Percentiles rank a stretch among this genome's conserved stretches.
phyloP scores from a whole-genome alignment of 2,888 invertebrate species.

The Spatulosminthurus flaviceps region DNA sequence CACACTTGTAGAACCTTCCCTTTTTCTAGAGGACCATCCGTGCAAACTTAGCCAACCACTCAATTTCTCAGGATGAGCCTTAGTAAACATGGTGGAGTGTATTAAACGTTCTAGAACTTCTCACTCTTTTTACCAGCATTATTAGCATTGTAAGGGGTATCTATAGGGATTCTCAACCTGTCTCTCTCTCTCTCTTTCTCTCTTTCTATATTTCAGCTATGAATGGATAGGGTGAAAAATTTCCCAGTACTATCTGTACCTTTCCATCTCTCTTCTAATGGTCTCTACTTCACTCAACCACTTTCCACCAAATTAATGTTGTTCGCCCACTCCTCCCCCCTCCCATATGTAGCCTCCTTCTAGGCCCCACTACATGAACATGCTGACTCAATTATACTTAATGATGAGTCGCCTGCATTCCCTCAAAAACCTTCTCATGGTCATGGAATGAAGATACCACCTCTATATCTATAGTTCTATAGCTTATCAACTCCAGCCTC shows the following conservation, averaged over 20 bases:
- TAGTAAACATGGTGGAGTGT: conserved; percentile 15
- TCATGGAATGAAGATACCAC: not conserved
- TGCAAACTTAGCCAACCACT: conserved; percentile 31
- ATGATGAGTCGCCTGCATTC: conserved; percentile 22
- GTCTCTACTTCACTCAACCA: conserved; percentile 20
- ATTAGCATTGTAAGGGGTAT: not conserved
- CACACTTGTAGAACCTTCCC: not conserved
- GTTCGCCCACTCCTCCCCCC: conserved; percentile 32
- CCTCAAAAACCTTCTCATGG: conserved; percentile 15
- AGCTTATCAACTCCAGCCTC: not conserved
- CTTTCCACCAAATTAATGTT: conserved; percentile 27
- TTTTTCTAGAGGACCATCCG: not conserved
- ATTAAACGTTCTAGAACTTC: not conserved
- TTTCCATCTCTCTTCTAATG: conserved; percentile 35
- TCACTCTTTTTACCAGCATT: not conserved
- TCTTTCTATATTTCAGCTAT: no score
- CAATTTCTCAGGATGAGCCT: conserved; percentile 20
- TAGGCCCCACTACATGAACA: not conserved
- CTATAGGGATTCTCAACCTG: not conserved
- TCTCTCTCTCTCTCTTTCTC: not conserved
- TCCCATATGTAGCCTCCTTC: not conserved
- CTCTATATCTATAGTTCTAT: no score
- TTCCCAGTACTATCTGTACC: conserved; percentile 19
- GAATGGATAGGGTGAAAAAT: not conserved
- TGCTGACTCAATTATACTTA: conserved; percentile 27